Evolutionary conservation across 2,888 invertebrate species (phyloP).

Genomic region (Melanostoma scalare): DNA sequence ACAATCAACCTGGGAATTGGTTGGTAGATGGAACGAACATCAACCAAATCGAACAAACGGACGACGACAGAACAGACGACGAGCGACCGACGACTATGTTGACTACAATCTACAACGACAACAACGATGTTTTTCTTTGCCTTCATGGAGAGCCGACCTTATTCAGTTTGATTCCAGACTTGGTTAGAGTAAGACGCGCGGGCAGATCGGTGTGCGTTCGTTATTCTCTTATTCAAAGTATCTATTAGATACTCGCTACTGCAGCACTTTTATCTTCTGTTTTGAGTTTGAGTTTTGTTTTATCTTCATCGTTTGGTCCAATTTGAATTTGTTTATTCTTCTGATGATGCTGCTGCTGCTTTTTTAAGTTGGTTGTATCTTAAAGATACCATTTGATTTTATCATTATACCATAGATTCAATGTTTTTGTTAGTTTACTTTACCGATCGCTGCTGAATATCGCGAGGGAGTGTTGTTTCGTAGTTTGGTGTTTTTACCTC

Average conservation of each 20-base stretch:
- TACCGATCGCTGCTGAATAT: slow-evolving; percentile 16
- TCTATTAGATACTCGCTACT: slow-evolving; percentile 62
- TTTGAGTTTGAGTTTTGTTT: slow-evolving; percentile 30
- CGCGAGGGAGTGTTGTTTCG: slow-evolving; percentile 10
- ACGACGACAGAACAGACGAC: slow-evolving; percentile 29
- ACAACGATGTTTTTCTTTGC: slow-evolving; percentile 57
- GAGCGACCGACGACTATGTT: not conserved
- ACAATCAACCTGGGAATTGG: slow-evolving; percentile 43
- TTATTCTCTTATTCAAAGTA: slow-evolving; percentile 29
- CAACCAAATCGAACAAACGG: slow-evolving; percentile 28
- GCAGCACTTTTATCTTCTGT: slow-evolving; percentile 28
- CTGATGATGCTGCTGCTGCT: not conserved
- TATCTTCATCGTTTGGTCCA: slow-evolving; percentile 1
- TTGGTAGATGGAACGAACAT: slow-evolving; percentile 35
- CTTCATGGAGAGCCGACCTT: slow-evolving; percentile 59
- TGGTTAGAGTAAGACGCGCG: slow-evolving; percentile 69
- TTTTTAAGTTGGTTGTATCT: slow-evolving; percentile 22
- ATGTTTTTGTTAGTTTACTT: slow-evolving; percentile 38
- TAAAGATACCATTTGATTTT: slow-evolving; percentile 48
- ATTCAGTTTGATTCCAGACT: slow-evolving; percentile 72
- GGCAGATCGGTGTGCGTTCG: slow-evolving; percentile 48
- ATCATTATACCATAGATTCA: slow-evolving; percentile 7
- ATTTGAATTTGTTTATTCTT: slow-evolving; percentile 37
- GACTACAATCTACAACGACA: not conserved
- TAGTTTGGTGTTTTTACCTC: slow-evolving; percentile 10